Evolutionary conservation across 1,140 invertebrate species (phyloP).

Genomic region (Hylyphantes graminicola): DNA sequence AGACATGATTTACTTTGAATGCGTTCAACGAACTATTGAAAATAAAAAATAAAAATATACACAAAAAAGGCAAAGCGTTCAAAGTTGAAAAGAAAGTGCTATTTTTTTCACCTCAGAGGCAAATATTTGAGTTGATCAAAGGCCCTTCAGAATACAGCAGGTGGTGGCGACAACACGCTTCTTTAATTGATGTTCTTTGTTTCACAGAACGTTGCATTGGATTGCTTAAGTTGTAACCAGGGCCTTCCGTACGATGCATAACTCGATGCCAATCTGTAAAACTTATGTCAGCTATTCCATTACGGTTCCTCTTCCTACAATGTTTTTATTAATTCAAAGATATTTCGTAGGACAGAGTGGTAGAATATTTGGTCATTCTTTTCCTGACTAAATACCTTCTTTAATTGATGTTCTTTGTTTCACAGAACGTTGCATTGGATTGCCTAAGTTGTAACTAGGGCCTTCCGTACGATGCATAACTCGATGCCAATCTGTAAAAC

Average conservation of each 20-base stretch:
- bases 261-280: too few species aligned
- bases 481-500: too few species aligned
- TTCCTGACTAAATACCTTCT: background rate
- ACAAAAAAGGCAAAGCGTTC: conserved; percentile 2
- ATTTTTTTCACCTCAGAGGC: conserved; percentile 28
- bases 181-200: conserved; percentile 32
- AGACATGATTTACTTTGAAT: conserved; percentile 29
- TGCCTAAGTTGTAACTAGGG: background rate
- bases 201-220: background rate
- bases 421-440: background rate
- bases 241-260: too few species aligned
- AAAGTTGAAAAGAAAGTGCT: conserved; percentile 23
- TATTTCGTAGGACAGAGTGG: too few species aligned
- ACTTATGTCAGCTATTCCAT: too few species aligned
- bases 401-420: conserved; percentile 32
- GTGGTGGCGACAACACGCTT: conserved; percentile 19
- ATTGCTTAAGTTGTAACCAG: background rate
- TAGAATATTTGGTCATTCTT: too few species aligned
- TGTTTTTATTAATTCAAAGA: too few species aligned
- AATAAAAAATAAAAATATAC: conserved; percentile 42
- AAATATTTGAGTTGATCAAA: conserved; percentile 39
- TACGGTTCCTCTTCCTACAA: too few species aligned
- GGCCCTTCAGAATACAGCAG: background rate
- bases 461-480: too few species aligned
- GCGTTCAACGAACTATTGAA: conserved; percentile 51